phyloP scores from a whole-genome alignment of 2,113 vertebrate species.

The Telmatochromis sp. region DNA sequence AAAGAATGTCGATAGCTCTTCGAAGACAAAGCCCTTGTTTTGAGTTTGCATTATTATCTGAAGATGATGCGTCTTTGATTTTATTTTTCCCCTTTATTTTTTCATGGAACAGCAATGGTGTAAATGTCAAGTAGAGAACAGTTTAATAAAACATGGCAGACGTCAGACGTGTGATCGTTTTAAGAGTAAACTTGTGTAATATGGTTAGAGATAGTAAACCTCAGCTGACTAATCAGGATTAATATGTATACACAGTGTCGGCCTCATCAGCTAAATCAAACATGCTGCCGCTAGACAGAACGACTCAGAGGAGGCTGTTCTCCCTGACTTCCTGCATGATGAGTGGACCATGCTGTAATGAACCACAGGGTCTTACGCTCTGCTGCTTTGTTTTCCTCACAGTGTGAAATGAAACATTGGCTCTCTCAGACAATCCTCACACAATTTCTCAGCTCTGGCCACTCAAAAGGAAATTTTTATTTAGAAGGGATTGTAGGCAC shows the following conservation, averaged over 20 bases:
- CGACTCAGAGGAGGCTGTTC: constrained; percentile 1
- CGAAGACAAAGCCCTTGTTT: background rate
- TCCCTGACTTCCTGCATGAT: constrained; percentile 26
- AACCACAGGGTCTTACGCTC: constrained; percentile 30
- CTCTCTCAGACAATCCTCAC: background rate
- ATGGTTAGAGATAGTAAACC: background rate
- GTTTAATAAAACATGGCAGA: background rate
- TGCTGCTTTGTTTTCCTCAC: constrained; percentile 41
- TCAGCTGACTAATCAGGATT: background rate
- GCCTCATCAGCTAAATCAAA: background rate
- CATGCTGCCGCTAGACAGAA: background rate
- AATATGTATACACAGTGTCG: constrained; percentile 5
- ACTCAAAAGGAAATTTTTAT: background rate
- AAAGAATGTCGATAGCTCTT: background rate
- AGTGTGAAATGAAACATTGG: constrained; percentile 17
- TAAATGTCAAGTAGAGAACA: background rate
- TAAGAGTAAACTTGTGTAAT: background rate
- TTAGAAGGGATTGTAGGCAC: background rate
- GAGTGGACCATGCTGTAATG: constrained; percentile 37
- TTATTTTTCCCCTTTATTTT: background rate
- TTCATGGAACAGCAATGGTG: background rate
- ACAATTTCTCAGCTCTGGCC: background rate
- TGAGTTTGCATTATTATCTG: background rate
- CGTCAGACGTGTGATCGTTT: background rate
- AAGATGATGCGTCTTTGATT: background rate